These are phyloP conservation scores for Apis dorsata DNA, from an alignment of 1,140 invertebrate genomes.

Conservation along the genomic window DNA sequence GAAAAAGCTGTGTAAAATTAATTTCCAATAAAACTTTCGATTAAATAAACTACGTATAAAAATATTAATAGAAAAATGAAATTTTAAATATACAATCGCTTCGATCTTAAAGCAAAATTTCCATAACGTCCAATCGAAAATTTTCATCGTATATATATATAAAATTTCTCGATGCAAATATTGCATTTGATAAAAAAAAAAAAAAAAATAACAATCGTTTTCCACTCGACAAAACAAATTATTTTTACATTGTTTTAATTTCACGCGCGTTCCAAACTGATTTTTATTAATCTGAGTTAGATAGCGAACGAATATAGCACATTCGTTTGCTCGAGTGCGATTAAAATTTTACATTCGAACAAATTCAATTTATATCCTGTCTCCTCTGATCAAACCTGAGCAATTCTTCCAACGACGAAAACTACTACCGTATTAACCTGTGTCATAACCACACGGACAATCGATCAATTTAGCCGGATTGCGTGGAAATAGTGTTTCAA, in stretches of 20 bases:
- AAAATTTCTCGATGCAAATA: too few species aligned
- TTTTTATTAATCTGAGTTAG: neutral
- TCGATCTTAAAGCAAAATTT: neutral
- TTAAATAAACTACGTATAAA: neutral
- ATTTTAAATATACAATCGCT: neutral
- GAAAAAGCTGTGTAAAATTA: neutral
- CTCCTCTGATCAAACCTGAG: neutral
- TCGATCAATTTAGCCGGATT: slow-evolving; percentile 31
- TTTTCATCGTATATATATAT: neutral
- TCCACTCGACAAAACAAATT: neutral
- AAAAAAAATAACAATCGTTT: neutral
- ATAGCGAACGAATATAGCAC: neutral
- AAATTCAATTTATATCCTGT: neutral
- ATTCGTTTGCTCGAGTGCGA: neutral
- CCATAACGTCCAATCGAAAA: neutral
- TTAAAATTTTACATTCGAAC: neutral
- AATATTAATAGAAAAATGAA: neutral
- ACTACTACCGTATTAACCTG: neutral
- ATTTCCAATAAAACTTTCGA: neutral
- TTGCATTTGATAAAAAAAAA: neutral
- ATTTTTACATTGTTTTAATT: neutral
- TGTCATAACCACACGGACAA: neutral
- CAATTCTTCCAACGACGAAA: neutral
- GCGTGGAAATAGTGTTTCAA: slow-evolving; percentile 36
- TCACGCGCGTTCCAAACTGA: neutral